Evolutionary conservation across 2,113 vertebrate species (phyloP).

Genomic region (Triplophysa tibetana): DNA sequence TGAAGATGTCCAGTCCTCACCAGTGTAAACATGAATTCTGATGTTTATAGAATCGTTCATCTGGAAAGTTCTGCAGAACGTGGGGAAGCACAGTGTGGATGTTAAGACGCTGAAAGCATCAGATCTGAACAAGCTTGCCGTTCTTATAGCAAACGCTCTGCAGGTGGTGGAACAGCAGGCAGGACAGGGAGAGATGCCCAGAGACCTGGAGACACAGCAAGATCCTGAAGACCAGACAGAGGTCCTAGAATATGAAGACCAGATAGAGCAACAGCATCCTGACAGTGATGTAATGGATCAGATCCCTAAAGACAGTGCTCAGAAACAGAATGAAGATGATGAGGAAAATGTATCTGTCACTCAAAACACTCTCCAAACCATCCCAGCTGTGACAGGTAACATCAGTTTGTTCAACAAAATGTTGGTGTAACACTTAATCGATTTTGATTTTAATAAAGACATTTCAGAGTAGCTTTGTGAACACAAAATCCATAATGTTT

Average conservation of each 20-base stretch:
- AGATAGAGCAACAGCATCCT: background rate
- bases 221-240: conserved; percentile 39
- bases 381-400: conserved; percentile 27
- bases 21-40: background rate
- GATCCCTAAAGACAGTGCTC: conserved; percentile 25
- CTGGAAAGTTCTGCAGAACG: conserved; percentile 78
- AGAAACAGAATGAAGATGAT: conserved; percentile 19
- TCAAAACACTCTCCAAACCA: conserved; percentile 22
- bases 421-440: background rate
- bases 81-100: conserved; percentile 74
- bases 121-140: conserved; percentile 78
- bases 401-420: background rate
- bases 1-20: no score
- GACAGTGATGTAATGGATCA: conserved; percentile 22
- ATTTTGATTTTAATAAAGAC: background rate
- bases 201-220: conserved; percentile 26
- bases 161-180: conserved; percentile 68
- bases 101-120: conserved; percentile 71
- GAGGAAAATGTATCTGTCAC: conserved; percentile 20
- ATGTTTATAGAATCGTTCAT: conserved; percentile 79
- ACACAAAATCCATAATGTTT: background rate
- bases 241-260: conserved; percentile 51
- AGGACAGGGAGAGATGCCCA: conserved; percentile 37
- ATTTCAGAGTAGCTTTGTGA: background rate
- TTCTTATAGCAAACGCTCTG: conserved; percentile 72